Conservation (phyloP, 2,888 invertebrate species). For the Operophtera brumata region DNA sequence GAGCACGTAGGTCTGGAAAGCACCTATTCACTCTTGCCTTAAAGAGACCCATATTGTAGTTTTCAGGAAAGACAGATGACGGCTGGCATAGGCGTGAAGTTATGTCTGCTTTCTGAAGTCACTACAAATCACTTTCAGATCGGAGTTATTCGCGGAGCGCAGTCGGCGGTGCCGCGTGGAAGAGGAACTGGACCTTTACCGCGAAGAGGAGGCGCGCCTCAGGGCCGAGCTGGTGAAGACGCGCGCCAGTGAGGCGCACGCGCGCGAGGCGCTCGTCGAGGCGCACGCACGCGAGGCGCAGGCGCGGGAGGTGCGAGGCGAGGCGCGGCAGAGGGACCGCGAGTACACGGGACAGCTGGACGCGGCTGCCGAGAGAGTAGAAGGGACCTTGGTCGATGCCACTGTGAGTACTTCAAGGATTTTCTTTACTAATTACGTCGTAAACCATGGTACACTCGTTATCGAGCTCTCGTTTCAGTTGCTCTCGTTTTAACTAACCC, state of each 20-base stretch:
- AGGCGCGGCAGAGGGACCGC: conserved; percentile 27
- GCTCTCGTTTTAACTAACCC: too few species aligned
- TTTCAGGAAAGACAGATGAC: too few species aligned
- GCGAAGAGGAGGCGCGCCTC: conserved; percentile 39
- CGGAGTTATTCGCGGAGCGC: conserved; percentile 66
- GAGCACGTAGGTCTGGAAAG: too few species aligned
- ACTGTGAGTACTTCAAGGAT: conserved; percentile 33
- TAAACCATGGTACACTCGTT: too few species aligned
- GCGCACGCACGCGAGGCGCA: conserved; percentile 32
- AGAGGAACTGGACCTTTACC: conserved; percentile 49
- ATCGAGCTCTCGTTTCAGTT: too few species aligned
- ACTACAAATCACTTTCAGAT: conserved; percentile 41
- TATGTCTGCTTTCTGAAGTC: too few species aligned
- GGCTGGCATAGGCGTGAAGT: too few species aligned
- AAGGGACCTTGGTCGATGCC: conserved; percentile 37
- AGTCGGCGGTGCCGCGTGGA: conserved; percentile 63
- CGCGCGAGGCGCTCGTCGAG: conserved; percentile 29
- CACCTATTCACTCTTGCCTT: too few species aligned
- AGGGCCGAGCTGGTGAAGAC: conserved; percentile 40
- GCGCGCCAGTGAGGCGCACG: conserved; percentile 33
- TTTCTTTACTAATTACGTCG: too few species aligned
- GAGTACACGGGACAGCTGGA: conserved; percentile 37
- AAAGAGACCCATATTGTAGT: too few species aligned
- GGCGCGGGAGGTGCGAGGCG: conserved; percentile 29
- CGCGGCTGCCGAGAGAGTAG: conserved; percentile 35